These are phyloP conservation scores for Heliconius ismenius DNA, from an alignment of 2,888 invertebrate species.

Conservation along the genomic window DNA sequence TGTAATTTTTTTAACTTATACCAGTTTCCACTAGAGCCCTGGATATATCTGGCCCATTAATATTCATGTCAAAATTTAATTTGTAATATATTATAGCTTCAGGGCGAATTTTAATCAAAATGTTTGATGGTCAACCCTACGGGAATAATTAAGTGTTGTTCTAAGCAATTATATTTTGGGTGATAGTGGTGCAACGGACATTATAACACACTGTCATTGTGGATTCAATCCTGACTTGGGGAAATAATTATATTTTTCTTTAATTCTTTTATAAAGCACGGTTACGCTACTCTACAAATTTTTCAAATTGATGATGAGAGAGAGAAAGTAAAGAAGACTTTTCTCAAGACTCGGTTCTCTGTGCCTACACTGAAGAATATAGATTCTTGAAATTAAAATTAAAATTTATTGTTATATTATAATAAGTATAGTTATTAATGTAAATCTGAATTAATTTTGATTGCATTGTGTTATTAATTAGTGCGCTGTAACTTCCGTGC, in stretches of 20 bases:
- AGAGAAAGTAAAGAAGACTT: neutral
- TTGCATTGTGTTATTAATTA: slow-evolving; percentile 38
- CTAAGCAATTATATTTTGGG: slow-evolving; percentile 51
- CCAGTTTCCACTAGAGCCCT: neutral
- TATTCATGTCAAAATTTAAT: slow-evolving; percentile 44
- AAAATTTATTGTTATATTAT: slow-evolving; percentile 20
- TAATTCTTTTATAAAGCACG: neutral
- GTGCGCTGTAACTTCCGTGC: slow-evolving; percentile 20
- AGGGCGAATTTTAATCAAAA: slow-evolving; percentile 50
- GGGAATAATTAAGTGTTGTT: slow-evolving; percentile 49
- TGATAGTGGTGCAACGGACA: neutral
- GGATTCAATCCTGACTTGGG: slow-evolving; percentile 2
- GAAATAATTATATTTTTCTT: neutral
- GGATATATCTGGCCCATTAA: slow-evolving; percentile 39
- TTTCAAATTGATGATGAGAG: neutral
- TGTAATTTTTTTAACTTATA: neutral
- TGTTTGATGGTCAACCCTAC: slow-evolving; percentile 46
- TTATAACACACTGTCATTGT: neutral
- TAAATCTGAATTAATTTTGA: slow-evolving; percentile 36
- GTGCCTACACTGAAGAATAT: too few relatives aligned
- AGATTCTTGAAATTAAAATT: neutral
- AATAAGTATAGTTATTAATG: slow-evolving; percentile 24
- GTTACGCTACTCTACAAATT: neutral
- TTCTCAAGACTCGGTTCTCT: neutral
- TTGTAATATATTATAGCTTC: slow-evolving; percentile 45